Evolutionary conservation across 2,797 vertebrate species (phyloP).

Genomic region (Oryzias sinensis): DNA sequence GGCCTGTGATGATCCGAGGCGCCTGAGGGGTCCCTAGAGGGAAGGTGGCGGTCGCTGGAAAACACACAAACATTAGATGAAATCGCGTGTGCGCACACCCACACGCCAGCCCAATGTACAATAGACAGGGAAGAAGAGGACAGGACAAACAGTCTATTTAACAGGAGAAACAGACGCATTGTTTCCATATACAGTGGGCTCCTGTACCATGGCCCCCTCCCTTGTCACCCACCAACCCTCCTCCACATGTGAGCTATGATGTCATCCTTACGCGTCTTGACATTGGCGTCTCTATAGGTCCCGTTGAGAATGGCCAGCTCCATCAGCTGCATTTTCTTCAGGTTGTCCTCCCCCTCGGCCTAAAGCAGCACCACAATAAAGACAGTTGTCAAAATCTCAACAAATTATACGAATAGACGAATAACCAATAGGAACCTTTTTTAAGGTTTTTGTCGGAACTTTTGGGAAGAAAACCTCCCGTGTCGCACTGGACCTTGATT

Average conservation of each 20-base stretch:
- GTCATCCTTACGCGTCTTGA: slow-evolving; percentile 95
- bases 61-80: slow-evolving; percentile 36
- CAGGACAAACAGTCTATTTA: slow-evolving; percentile 65
- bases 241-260: slow-evolving; percentile 54
- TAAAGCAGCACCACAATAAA: slow-evolving; percentile 52
- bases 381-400: slow-evolving; percentile 19
- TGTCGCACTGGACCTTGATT: slow-evolving; percentile 19
- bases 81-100: slow-evolving; percentile 48
- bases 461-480: not conserved
- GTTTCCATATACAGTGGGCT: slow-evolving; percentile 65
- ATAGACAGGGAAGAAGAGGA: slow-evolving; percentile 60
- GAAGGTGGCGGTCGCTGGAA: slow-evolving; percentile 86
- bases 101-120: slow-evolving; percentile 33
- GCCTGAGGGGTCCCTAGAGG: slow-evolving; percentile 93
- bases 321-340: slow-evolving; percentile 99
- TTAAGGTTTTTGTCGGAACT: not conserved
- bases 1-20: slow-evolving; percentile 93
- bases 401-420: slow-evolving; percentile 8
- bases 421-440: not conserved
- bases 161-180: slow-evolving; percentile 61
- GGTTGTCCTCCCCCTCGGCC: slow-evolving; percentile 98
- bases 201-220: slow-evolving; percentile 61
- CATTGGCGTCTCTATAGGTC: slow-evolving; percentile 98
- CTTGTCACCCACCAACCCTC: slow-evolving; percentile 57
- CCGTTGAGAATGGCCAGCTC: slow-evolving; percentile 98